phyloP scores from a whole-genome alignment of 2,888 invertebrate genomes.

The Tetrapedia diversipes region DNA sequence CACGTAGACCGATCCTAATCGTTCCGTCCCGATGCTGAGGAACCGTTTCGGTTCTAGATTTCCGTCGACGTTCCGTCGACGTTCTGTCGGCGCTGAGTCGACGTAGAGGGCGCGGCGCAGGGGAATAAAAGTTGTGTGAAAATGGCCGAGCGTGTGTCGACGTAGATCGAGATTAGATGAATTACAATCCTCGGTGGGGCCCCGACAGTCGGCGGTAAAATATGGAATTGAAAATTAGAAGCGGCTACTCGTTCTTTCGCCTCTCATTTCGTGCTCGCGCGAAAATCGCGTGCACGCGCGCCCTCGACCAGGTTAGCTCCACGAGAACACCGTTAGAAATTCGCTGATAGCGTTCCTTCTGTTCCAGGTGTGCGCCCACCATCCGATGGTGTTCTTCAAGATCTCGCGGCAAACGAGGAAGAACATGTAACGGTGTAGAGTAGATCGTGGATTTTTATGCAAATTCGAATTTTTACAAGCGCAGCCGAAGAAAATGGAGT shows the following conservation, averaged over 20 bases:
- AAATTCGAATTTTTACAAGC: too few species aligned
- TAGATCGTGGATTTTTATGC: too few species aligned
- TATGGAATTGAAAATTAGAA: conserved; percentile 53
- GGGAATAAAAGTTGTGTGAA: conserved; percentile 9
- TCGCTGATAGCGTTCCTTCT: conserved; percentile 23
- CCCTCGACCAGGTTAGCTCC: background rate
- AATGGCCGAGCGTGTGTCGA: conserved; percentile 26
- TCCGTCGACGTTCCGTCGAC: conserved; percentile 24
- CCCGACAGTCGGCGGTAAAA: conserved; percentile 40
- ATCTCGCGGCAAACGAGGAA: background rate
- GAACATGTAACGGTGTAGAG: background rate
- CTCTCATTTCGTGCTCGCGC: conserved; percentile 20
- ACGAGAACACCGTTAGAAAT: conserved; percentile 14
- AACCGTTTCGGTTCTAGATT: conserved; percentile 38
- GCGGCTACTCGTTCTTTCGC: background rate
- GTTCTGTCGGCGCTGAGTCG: conserved; percentile 16
- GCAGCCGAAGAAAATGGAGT: too few species aligned
- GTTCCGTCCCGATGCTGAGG: conserved; percentile 26
- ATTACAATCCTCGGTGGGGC: conserved; percentile 33
- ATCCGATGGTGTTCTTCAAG: background rate
- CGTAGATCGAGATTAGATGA: conserved; percentile 56
- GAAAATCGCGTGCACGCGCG: conserved; percentile 44
- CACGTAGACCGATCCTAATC: conserved; percentile 57
- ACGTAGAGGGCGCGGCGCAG: background rate
- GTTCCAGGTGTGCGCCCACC: conserved; percentile 40